Conservation (phyloP, 2,797 vertebrate species). For the Alfaro cultratus region DNA sequence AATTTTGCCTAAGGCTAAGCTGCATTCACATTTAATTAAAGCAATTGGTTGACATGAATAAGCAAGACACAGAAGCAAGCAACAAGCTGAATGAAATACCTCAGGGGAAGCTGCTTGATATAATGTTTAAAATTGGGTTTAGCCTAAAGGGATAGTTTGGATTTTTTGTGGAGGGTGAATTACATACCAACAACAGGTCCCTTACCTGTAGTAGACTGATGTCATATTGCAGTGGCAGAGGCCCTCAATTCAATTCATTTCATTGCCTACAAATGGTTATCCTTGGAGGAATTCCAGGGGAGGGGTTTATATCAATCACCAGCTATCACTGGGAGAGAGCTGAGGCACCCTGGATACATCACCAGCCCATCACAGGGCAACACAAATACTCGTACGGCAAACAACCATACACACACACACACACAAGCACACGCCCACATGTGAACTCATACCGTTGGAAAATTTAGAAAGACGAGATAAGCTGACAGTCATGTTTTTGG, state of each 20-base stretch:
- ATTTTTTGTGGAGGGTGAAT: background rate
- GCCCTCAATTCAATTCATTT: background rate
- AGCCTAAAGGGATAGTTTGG: background rate
- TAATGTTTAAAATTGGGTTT: slow-evolving; percentile 12
- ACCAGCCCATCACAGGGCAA: too few species aligned
- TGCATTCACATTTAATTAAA: slow-evolving; percentile 30
- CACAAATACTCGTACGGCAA: too few species aligned
- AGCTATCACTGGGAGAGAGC: too few species aligned
- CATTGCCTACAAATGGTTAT: background rate
- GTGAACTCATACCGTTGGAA: too few species aligned
- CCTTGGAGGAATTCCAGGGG: too few species aligned
- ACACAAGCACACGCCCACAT: too few species aligned
- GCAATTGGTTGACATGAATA: slow-evolving; percentile 19
- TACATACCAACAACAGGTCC: background rate
- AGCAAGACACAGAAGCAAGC: slow-evolving; percentile 9
- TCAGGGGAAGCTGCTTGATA: slow-evolving; percentile 15
- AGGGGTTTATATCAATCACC: too few species aligned
- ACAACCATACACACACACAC: too few species aligned
- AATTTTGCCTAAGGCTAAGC: slow-evolving; percentile 15
- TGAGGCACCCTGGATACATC: too few species aligned
- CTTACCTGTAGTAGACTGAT: background rate
- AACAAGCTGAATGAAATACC: slow-evolving; percentile 7
- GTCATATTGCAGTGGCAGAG: background rate
- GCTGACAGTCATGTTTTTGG: too few species aligned
- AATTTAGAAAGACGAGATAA: too few species aligned